Evolutionary conservation across 2,797 vertebrate species (phyloP).

Genomic region (Darevskia nairensis): DNA sequence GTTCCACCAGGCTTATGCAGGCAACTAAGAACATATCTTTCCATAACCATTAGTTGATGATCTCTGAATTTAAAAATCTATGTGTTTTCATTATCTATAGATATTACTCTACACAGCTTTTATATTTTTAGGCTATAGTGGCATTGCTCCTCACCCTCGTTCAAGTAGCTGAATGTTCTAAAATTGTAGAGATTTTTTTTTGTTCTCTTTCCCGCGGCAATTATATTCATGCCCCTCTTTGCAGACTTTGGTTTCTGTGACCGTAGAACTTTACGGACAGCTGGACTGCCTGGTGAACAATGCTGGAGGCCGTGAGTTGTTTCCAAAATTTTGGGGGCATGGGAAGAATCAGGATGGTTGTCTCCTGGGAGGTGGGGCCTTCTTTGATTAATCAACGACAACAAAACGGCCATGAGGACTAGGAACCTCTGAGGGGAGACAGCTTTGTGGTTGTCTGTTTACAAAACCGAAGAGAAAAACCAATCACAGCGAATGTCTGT

Average conservation of each 20-base stretch:
- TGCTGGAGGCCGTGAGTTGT: slow-evolving; percentile 84
- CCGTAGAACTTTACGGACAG: slow-evolving; percentile 74
- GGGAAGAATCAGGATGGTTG: neutral
- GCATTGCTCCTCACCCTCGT: neutral
- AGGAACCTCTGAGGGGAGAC: too few species aligned
- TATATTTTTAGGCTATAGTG: too few species aligned
- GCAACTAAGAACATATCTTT: too few species aligned
- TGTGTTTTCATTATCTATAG: too few species aligned
- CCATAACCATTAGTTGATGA: too few species aligned
- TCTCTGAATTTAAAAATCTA: too few species aligned
- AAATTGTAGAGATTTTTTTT: neutral
- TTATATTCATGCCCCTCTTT: neutral
- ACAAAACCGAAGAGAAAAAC: neutral
- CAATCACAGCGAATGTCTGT: neutral
- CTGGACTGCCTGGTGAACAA: slow-evolving; percentile 90
- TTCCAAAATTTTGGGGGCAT: neutral
- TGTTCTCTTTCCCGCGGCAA: too few species aligned
- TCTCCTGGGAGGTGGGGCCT: neutral
- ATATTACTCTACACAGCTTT: too few species aligned
- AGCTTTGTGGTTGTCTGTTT: neutral
- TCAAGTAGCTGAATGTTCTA: neutral
- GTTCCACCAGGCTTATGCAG: too few species aligned
- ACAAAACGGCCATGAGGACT: too few species aligned
- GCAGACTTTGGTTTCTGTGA: slow-evolving; percentile 79
- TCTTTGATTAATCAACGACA: too few species aligned